A percentile compares a stretch with the other conserved stretches of the same genome.
Evolutionary conservation across 2,888 invertebrate genomes (phyloP).

Genomic region (Ormyrus thymus): DNA sequence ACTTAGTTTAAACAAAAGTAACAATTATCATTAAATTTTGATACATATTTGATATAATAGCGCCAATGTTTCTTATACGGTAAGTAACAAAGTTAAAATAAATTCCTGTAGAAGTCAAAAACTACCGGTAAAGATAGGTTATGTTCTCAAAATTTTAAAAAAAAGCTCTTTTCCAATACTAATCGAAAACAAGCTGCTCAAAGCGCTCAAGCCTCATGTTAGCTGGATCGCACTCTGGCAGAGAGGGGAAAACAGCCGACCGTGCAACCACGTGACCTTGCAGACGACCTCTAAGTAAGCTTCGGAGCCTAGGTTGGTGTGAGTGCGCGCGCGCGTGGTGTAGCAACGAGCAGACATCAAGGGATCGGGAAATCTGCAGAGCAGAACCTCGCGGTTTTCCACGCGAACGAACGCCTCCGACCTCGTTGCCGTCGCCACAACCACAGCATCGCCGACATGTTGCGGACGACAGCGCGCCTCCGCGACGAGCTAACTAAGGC

Average conservation of each 20-base stretch:
- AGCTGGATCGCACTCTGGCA: not conserved
- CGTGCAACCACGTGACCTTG: constrained; percentile 70
- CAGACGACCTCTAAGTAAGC: constrained; percentile 69
- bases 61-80: too few relatives aligned
- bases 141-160: too few relatives aligned
- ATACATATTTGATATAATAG: too few relatives aligned
- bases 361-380: not conserved
- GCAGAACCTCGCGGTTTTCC: not conserved
- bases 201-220: not conserved
- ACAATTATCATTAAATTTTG: too few relatives aligned
- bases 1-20: too few relatives aligned
- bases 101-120: too few relatives aligned
- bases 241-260: constrained; percentile 5
- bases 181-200: too few relatives aligned
- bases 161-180: too few relatives aligned
- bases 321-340: constrained; percentile 3
- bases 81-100: too few relatives aligned
- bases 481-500: constrained; percentile 83
- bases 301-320: not conserved
- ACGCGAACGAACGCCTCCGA: too few relatives aligned
- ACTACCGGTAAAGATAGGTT: too few relatives aligned
- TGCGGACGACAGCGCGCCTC: constrained; percentile 82
- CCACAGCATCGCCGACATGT: constrained; percentile 75
- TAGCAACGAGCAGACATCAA: not conserved
- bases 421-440: constrained; percentile 1